Evolutionary conservation across 1,140 invertebrate genomes (phyloP).

Genomic region (Scaptomyza hsui): DNA sequence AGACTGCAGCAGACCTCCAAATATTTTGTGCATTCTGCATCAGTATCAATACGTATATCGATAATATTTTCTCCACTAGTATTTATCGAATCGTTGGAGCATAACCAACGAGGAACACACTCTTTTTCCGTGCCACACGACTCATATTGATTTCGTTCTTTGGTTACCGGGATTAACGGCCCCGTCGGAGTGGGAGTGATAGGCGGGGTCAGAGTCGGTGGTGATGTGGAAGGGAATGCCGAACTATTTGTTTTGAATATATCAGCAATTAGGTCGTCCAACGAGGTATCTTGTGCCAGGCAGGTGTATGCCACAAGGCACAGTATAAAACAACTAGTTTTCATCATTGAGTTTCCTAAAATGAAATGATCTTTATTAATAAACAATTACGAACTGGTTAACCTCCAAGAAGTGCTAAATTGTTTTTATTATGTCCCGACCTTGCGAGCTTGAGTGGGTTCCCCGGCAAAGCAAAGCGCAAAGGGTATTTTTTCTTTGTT

Average conservation of each 20-base stretch:
- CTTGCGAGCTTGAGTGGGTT: no score
- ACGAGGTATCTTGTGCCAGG: constrained; percentile 43
- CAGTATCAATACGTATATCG: constrained; percentile 85
- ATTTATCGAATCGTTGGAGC: constrained; percentile 85
- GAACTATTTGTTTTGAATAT: constrained; percentile 60
- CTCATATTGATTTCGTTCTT: constrained; percentile 40
- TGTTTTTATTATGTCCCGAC: no score
- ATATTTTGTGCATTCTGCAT: constrained; percentile 56
- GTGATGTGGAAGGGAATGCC: background rate
- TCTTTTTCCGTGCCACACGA: constrained; percentile 84
- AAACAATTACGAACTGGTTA: background rate
- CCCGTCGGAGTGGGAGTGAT: background rate
- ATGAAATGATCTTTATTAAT: background rate
- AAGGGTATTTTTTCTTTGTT: no score
- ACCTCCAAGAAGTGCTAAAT: no score
- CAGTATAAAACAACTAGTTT: constrained; percentile 35
- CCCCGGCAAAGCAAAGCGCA: no score
- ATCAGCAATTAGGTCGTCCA: constrained; percentile 64
- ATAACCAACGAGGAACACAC: constrained; percentile 76
- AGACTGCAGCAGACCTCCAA: constrained; percentile 71
- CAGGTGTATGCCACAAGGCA: constrained; percentile 36
- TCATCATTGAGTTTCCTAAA: constrained; percentile 37
- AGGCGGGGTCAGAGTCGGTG: background rate
- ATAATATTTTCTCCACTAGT: constrained; percentile 90
- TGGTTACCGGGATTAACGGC: background rate